These are phyloP conservation scores for Drosophila anomalata DNA, from an alignment of 2,888 invertebrate species.

Conservation along the genomic window DNA sequence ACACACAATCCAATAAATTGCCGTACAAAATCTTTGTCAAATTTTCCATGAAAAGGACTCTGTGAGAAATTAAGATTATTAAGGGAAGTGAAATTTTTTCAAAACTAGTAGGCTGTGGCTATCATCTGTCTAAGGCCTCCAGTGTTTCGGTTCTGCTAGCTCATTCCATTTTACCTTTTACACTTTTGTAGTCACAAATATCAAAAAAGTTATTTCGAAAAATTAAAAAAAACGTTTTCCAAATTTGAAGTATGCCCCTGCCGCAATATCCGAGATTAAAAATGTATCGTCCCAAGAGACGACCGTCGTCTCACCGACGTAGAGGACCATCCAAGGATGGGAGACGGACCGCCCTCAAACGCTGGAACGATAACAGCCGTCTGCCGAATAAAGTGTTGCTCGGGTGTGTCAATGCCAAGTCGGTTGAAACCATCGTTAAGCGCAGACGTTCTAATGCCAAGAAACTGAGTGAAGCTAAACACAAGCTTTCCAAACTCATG, in stretches of 20 bases:
- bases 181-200: not conserved
- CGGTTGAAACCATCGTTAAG: not conserved
- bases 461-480: not conserved
- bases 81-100: not conserved
- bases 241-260: not conserved
- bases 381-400: not conserved
- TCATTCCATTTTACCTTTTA: not conserved
- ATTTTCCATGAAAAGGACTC: slow-evolving; percentile 48
- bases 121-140: not conserved
- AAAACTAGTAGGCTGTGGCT: not conserved
- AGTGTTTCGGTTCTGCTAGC: not conserved
- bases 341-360: not conserved
- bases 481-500: not conserved
- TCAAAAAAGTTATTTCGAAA: not conserved
- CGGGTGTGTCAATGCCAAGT: not conserved
- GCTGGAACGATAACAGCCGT: not conserved
- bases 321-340: not conserved
- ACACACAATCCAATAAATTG: slow-evolving; percentile 56
- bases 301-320: no score
- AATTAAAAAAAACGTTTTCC: not conserved
- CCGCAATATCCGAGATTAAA: no score
- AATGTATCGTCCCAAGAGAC: no score
- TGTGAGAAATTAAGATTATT: slow-evolving; percentile 62
- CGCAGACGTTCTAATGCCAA: not conserved
- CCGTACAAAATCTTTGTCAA: slow-evolving; percentile 60